Base-by-base conservation (phyloP, 2,888 invertebrate species). In the Diabrotica balteata region DNA sequence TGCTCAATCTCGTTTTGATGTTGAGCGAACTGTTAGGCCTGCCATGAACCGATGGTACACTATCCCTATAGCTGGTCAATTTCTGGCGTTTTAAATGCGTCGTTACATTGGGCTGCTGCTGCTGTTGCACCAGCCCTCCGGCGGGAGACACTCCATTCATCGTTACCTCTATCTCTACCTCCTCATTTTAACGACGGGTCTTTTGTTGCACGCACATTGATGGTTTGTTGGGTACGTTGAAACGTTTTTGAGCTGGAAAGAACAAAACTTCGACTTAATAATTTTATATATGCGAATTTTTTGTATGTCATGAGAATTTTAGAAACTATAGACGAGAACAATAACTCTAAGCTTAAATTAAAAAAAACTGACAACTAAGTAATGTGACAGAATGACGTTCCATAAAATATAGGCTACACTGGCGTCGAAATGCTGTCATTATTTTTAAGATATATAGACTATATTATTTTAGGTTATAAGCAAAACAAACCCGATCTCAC, bases 21-120 rank as follows among this genome's bases (percentile, higher is more conserved):
- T 83, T 85, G 72, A 84, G 81, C 60, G 83, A 77, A 71, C 84
- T 80, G 75, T 83, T 80, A 70, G 87, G 85, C 71, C 87, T 84
- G 72, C 88, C 88, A 77, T 89, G 88, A 52, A 89, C 88, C 66
- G 88, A 86, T 73, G 89, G 88, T 77, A 88, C 86, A 59, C 68
- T 76, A 59, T 85, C 83, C 82, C 85, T 77, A 81, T 82, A 80
- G 58, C 75, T 77, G 60, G 76, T 77, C 62, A 81, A 73, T 73
- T 81, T 85, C 78, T 84, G 83, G 78, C 85, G 80, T 76, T 84
- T 81, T 72, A 79, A 64, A 8, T 66, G 72, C 57, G 70, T 69
- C 71, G 63, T 59, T 44, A 22, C 42, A 43, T 63, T 66, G 54
- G 73, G 65, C 66, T 77, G 63, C 7, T 44, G 78, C 55, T 74